A percentile compares a stretch with the other conserved stretches of the same genome.
phyloP scores from a whole-genome alignment of 2,113 vertebrate genomes.

The Pipra filicauda region DNA sequence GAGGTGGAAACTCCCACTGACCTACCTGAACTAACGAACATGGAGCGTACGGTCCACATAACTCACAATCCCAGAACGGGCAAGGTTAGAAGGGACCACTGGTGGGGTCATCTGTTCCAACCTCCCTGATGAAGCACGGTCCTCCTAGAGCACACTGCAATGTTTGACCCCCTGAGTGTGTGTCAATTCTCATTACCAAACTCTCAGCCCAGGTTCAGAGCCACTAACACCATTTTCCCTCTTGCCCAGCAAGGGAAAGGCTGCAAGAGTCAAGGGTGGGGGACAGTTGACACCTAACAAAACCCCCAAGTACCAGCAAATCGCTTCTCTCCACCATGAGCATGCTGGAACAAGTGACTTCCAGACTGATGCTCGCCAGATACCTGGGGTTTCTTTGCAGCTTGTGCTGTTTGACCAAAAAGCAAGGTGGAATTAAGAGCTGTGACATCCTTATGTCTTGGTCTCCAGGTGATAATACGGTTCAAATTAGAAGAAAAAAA shows the following conservation, averaged over 20 bases:
- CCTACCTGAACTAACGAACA: rapidly evolving
- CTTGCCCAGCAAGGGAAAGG: background rate
- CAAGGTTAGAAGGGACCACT: background rate
- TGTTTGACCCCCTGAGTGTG: rapidly evolving
- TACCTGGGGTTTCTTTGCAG: background rate
- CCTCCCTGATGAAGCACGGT: background rate
- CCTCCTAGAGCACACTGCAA: background rate
- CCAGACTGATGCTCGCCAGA: background rate
- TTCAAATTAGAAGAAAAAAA: background rate
- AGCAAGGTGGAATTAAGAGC: background rate
- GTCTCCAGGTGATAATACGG: background rate
- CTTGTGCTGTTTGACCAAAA: background rate
- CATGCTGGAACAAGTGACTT: background rate
- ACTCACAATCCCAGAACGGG: background rate
- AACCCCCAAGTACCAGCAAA: background rate
- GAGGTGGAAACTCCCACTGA: background rate
- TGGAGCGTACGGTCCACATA: rapidly evolving
- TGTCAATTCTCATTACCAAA: background rate
- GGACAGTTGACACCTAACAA: rapidly evolving
- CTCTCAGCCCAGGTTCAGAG: background rate
- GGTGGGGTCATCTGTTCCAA: background rate
- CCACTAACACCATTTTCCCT: background rate
- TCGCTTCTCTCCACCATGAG: background rate
- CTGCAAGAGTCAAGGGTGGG: background rate
- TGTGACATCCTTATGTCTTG: too few relatives aligned